These are phyloP conservation scores for Neomonachus schauinslandi DNA, from an alignment of 2,113 vertebrate genomes.

Conservation along the genomic window DNA sequence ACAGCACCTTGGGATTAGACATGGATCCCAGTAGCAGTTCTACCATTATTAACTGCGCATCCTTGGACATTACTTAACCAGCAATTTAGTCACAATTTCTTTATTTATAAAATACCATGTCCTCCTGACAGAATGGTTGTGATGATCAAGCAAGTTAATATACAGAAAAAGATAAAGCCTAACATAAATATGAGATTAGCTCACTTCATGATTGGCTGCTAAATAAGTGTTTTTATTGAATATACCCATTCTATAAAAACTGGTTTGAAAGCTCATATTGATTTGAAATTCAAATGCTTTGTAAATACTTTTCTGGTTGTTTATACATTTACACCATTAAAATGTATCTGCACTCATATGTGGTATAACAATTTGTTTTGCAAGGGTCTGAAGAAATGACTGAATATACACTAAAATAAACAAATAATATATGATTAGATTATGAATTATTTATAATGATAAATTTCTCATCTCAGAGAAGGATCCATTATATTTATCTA, in stretches of 20 bases:
- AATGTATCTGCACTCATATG: background rate
- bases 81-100: constrained; percentile 37
- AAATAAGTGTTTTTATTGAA: background rate
- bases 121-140: background rate
- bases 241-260: background rate
- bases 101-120: constrained; percentile 24
- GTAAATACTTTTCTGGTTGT: background rate
- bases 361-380: background rate
- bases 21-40: background rate
- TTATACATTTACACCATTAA: background rate
- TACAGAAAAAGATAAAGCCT: constrained; percentile 19
- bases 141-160: background rate
- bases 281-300: background rate
- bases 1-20: background rate
- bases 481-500: background rate
- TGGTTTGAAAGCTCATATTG: background rate
- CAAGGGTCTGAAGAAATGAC: background rate
- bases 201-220: background rate
- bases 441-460: constrained; percentile 42
- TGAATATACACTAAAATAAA: background rate
- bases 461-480: background rate
- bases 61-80: background rate
- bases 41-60: background rate
- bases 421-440: background rate
- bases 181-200: background rate